phyloP scores from a whole-genome alignment of 2,113 vertebrate genomes.

The Indri indri region DNA sequence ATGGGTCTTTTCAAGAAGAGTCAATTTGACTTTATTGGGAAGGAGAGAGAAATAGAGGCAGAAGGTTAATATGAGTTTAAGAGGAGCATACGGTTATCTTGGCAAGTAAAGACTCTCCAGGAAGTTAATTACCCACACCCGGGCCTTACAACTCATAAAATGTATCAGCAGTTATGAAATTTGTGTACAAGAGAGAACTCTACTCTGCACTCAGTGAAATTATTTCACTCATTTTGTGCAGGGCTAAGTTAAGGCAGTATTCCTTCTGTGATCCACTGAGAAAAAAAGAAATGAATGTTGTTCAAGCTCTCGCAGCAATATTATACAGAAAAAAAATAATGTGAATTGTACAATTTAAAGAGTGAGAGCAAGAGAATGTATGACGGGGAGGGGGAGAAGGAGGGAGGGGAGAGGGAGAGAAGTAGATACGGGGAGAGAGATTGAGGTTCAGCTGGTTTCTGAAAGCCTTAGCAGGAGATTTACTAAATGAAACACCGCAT shows the following conservation, averaged over 20 bases:
- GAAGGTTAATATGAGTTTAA: slow-evolving; percentile 68
- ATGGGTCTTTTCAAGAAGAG: slow-evolving; percentile 73
- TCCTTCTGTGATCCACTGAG: neutral
- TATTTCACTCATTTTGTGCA: neutral
- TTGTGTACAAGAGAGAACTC: neutral
- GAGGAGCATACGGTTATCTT: slow-evolving; percentile 57
- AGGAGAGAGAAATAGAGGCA: slow-evolving; percentile 63
- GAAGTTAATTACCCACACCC: slow-evolving; percentile 77
- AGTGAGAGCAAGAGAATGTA: neutral
- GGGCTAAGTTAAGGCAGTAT: neutral
- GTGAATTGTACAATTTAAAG: neutral
- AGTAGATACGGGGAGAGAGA: neutral
- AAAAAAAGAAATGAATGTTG: neutral
- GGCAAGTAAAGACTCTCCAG: slow-evolving; percentile 73
- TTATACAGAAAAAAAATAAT: neutral
- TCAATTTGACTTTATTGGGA: slow-evolving; percentile 63
- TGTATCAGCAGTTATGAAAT: neutral
- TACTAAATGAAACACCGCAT: neutral
- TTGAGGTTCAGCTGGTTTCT: neutral
- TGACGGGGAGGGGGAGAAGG: neutral
- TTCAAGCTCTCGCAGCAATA: neutral
- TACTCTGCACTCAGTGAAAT: neutral
- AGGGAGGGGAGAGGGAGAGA: too few species aligned
- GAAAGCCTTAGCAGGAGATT: neutral
- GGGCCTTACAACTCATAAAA: slow-evolving; percentile 59